phyloP scores from a whole-genome alignment of 2,888 invertebrate genomes.

The Tanypteryx hageni region DNA sequence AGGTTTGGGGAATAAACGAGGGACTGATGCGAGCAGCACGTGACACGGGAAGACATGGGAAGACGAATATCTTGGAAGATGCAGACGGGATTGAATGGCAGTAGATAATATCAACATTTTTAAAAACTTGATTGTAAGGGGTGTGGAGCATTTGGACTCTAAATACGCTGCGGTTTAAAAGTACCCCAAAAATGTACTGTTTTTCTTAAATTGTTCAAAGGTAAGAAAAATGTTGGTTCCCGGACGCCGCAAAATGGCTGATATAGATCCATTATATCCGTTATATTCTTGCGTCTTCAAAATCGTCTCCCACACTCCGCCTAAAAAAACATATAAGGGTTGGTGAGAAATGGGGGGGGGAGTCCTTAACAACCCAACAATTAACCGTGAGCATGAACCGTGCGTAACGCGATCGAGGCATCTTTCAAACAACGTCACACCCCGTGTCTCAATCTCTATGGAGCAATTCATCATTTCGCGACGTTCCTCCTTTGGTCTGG shows the following conservation, averaged over 20 bases:
- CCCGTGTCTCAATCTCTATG: background rate
- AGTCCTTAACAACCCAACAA: background rate
- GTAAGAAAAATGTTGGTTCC: no score
- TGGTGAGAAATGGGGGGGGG: background rate
- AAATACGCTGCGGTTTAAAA: no score
- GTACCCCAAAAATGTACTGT: no score
- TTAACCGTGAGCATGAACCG: background rate
- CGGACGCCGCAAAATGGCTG: background rate
- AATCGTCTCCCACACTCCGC: background rate
- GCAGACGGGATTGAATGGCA: no score
- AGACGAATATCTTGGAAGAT: no score
- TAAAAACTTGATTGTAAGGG: no score
- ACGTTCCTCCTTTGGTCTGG: background rate
- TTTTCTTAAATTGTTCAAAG: no score
- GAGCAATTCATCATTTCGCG: background rate
- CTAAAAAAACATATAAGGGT: background rate
- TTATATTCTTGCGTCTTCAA: background rate
- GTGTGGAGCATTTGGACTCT: no score
- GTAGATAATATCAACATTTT: no score
- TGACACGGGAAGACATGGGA: no score
- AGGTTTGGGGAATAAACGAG: no score
- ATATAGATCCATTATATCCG: background rate
- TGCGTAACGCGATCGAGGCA: constrained; percentile 2
- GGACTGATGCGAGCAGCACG: no score
- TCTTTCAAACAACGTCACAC: constrained; percentile 35